Percentiles rank a stretch among this genome's conserved stretches.
Evolutionary conservation across 1,140 invertebrate genomes (phyloP).

Genomic region (Rhopalosiphum maidis): DNA sequence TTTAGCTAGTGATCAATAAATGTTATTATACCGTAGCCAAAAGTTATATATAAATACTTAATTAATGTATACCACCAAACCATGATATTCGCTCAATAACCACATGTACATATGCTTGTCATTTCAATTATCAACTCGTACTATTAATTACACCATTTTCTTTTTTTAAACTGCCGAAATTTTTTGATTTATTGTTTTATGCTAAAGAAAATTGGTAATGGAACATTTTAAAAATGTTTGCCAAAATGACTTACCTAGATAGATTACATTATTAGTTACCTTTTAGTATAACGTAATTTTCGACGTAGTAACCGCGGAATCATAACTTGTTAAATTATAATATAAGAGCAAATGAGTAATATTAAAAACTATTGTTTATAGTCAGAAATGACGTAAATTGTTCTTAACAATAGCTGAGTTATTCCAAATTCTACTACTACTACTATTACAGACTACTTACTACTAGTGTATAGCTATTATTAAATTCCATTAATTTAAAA

Average conservation of each 20-base stretch:
- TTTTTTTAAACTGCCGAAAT: not conserved
- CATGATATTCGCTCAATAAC: not conserved
- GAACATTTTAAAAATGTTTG: not conserved
- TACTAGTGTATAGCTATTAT: not conserved
- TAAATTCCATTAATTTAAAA: constrained; percentile 38
- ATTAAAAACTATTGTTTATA: not conserved
- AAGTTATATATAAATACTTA: not conserved
- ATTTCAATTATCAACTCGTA: not conserved
- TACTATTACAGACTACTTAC: not conserved
- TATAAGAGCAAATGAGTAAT: not conserved
- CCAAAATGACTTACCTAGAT: not conserved
- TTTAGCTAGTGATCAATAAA: not conserved
- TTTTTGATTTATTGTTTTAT: not conserved
- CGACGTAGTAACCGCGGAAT: not conserved
- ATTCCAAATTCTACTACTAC: not conserved
- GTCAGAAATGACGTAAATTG: not conserved
- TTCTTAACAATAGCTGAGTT: constrained; percentile 1
- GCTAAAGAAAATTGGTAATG: not conserved
- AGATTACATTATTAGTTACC: not conserved
- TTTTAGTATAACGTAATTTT: not conserved
- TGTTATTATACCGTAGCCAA: not conserved
- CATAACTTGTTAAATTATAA: not conserved
- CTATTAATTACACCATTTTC: not conserved
- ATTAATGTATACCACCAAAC: not conserved
- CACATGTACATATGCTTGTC: not conserved